A percentile compares a stretch with the other conserved stretches of the same genome.
Evolutionary conservation across 1,140 invertebrate species (phyloP).

Genomic region (Rhyzopertha dominica): DNA sequence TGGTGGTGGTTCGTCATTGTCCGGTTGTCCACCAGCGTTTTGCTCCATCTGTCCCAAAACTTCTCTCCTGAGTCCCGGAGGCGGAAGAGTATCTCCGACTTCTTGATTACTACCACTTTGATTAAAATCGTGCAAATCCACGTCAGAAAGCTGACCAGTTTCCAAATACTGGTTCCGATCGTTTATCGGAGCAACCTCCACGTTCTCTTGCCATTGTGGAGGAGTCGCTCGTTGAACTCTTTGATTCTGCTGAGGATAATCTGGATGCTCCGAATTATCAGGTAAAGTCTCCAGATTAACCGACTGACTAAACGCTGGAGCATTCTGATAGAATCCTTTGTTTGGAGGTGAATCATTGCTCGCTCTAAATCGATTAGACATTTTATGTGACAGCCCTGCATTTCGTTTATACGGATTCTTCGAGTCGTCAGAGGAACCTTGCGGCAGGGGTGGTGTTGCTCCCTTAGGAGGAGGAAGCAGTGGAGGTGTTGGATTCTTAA

Average conservation of each 20-base stretch:
- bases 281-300: conserved; percentile 58
- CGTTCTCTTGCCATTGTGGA: conserved; percentile 48
- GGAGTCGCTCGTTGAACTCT: conserved; percentile 12
- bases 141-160: conserved; percentile 62
- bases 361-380: conserved; percentile 33
- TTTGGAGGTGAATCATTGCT: conserved; percentile 14
- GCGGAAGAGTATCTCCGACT: conserved; percentile 50
- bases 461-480: conserved; percentile 26
- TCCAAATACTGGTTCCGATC: conserved; percentile 68
- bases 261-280: conserved; percentile 60
- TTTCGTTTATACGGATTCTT: conserved; percentile 45
- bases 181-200: conserved; percentile 57
- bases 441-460: conserved; percentile 14
- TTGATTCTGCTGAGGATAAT: conserved; percentile 27
- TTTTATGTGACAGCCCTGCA: conserved; percentile 42
- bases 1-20: conserved; percentile 37
- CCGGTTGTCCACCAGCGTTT: conserved; percentile 14
- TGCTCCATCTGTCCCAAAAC: conserved; percentile 60
- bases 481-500: conserved; percentile 20
- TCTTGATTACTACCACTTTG: conserved; percentile 16
- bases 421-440: conserved; percentile 20
- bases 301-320: conserved; percentile 27
- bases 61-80: conserved; percentile 56
- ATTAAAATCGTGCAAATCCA: conserved; percentile 45
- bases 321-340: conserved; percentile 7